These are phyloP conservation scores for Tachysurus fulvidraco DNA, from an alignment of 2,113 vertebrate genomes.

Conservation along the genomic window DNA sequence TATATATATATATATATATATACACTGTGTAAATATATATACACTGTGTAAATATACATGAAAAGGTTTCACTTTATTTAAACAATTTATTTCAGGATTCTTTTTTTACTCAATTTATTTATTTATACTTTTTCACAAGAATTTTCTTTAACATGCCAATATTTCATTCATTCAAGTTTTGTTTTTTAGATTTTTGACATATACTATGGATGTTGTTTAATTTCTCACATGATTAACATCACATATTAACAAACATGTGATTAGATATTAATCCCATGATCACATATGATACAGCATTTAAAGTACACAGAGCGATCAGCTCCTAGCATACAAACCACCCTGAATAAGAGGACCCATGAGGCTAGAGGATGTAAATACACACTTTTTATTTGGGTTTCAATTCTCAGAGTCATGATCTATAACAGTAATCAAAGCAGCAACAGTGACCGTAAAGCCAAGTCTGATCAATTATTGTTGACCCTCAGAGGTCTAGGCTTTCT, in stretches of 20 bases:
- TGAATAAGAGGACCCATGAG: not conserved
- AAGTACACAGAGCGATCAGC: not conserved
- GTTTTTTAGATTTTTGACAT: too few species aligned
- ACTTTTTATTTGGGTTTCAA: slow-evolving; percentile 1
- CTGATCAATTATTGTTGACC: slow-evolving; percentile 1
- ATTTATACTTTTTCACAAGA: too few species aligned
- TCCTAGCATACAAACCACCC: not conserved
- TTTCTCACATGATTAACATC: not conserved
- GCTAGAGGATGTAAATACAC: not conserved
- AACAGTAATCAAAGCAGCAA: not conserved
- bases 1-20: too few species aligned
- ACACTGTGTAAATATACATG: too few species aligned
- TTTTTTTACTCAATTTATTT: too few species aligned
- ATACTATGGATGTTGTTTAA: too few species aligned
- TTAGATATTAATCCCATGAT: not conserved
- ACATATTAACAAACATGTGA: not conserved
- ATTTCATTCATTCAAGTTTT: too few species aligned
- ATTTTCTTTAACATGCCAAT: too few species aligned
- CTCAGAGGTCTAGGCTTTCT: not conserved
- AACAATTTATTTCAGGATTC: too few species aligned
- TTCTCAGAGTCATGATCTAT: not conserved
- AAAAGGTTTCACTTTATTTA: too few species aligned
- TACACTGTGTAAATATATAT: too few species aligned
- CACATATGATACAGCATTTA: not conserved
- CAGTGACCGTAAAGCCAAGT: not conserved